Evolutionary conservation across 1,140 invertebrate genomes (phyloP), one percentile per base, ranked within the genome.

Genomic region (Diorhabda carinulata): DNA sequence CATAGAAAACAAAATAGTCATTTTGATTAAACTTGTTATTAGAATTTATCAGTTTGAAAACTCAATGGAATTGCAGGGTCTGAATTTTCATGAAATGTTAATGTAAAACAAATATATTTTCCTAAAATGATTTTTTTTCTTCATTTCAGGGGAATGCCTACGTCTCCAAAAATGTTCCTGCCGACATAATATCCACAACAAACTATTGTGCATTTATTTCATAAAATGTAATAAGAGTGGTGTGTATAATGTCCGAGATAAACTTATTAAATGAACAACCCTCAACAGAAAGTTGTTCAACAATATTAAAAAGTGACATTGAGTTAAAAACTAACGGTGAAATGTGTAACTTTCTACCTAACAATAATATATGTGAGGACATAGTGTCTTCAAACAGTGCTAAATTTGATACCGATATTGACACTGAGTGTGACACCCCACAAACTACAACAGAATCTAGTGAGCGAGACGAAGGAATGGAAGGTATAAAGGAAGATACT

Each of bases 321-420:
- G 71, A 72, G 25, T 71, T 67, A 47, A 61, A 70, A 56, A 42
- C 73, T 5, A 76, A 76, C 57, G 74, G 74, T 57, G 69, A 69
- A 8, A 67, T 67, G 65, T 67, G 65, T 61, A 62, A 70, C 47
- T 75, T 71, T 66, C 57, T 76, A 60, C 74, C 74, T 0, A 76
- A 76, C 61, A 75, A 75, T 70, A 75, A 75, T 66, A 56, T 75
- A 59, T 72, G 72, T 66, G 74, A 73, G 56, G 68, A 71, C 58
- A 44, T 67, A 45, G 65, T 70, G 69, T 58, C 64, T 66, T 62
- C 65, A 61, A 41, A 67, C 42, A n/a, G 47, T 62, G 61, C 42
- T 66, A 42, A 57, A 47, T 57, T 25, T 25, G 43, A 63, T 40
- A 65, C 61, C 8, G 66, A 63, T n/a, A 40, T 70, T 7, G 25